phyloP scores from a whole-genome alignment of 2,113 vertebrate genomes.

The Mesoclemmys tuberculata region DNA sequence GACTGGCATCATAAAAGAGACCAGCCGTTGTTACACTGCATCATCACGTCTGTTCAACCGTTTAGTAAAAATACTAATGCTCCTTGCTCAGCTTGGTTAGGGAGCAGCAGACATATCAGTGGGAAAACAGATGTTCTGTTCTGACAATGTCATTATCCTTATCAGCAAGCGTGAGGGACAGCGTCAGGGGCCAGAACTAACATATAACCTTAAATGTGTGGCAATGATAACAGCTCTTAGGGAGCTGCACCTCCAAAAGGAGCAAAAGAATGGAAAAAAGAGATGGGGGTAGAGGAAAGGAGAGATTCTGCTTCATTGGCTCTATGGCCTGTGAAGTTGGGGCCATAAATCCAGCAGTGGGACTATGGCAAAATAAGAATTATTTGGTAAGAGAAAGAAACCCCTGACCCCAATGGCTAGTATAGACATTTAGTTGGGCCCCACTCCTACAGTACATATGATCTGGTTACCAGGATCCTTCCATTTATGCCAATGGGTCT shows the following conservation, averaged over 20 bases:
- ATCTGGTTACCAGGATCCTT: neutral
- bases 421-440: neutral
- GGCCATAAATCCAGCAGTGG: neutral
- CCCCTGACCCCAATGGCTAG: neutral
- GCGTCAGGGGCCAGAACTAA: neutral
- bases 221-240: neutral
- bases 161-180: neutral
- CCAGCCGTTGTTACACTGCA: neutral
- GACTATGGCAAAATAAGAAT: rapidly evolving
- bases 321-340: neutral
- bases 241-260: neutral
- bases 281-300: neutral
- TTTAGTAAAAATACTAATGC: neutral
- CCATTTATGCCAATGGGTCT: neutral
- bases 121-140: neutral
- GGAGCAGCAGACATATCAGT: neutral
- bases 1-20: neutral
- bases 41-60: neutral
- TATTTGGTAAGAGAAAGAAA: neutral
- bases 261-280: rapidly evolving
- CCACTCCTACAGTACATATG: neutral
- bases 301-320: neutral
- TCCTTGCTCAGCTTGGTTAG: neutral
- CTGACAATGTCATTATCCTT: neutral
- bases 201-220: neutral